These are phyloP conservation scores for Galago senegalensis DNA, from an alignment of 2,797 vertebrate genomes.

Conservation along the genomic window DNA sequence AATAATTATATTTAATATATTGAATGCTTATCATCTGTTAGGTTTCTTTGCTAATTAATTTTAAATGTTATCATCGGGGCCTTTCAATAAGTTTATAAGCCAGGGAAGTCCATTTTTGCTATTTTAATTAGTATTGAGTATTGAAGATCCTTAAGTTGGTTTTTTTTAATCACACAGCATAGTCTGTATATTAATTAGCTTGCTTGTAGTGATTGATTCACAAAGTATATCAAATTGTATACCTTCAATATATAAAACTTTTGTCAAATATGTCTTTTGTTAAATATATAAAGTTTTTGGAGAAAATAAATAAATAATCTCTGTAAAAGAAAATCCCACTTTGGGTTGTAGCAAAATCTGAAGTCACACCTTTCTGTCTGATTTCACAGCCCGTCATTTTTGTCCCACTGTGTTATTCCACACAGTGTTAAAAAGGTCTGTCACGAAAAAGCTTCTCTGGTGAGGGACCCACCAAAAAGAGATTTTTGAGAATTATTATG, in stretches of 20 bases:
- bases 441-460: background rate
- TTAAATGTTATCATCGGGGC: background rate
- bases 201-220: background rate
- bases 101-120: background rate
- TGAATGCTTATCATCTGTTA: background rate
- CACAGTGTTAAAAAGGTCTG: no score
- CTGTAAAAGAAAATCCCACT: background rate
- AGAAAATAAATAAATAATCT: background rate
- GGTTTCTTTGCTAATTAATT: constrained; percentile 17
- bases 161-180: background rate
- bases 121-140: background rate
- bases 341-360: background rate
- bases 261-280: background rate
- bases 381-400: background rate
- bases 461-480: background rate
- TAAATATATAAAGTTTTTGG: background rate
- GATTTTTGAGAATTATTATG: background rate
- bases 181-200: background rate
- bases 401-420: background rate
- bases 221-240: background rate
- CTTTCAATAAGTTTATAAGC: background rate
- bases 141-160: background rate
- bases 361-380: background rate
- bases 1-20: background rate
- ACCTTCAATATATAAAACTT: background rate